Percentiles rank a stretch among this genome's conserved stretches.
Conservation (phyloP, 1,140 invertebrate genomes). For the Bursaphelenchus mucronatus region DNA sequence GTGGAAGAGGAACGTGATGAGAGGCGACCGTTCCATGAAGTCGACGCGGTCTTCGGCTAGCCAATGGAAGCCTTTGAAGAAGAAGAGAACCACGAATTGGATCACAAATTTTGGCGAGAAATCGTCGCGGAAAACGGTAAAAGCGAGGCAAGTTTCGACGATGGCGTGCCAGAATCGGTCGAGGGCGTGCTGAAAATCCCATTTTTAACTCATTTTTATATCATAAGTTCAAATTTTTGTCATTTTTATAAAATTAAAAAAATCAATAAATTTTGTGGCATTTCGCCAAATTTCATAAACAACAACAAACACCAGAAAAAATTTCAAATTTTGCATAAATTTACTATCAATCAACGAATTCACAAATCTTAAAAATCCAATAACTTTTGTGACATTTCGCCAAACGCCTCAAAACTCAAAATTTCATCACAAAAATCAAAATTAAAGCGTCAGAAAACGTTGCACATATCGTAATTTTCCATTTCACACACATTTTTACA, state of each 20-base stretch:
- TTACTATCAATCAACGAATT: too few species aligned
- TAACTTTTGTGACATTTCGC: too few species aligned
- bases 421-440: conserved; percentile 12
- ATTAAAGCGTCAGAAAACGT: conserved; percentile 8
- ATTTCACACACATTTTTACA: conserved; percentile 19
- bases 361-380: too few species aligned
- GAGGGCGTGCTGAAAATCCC: conserved; percentile 79
- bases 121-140: conserved; percentile 97
- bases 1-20: conserved; percentile 92
- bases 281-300: too few species aligned
- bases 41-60: conserved; percentile 95
- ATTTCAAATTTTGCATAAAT: too few species aligned
- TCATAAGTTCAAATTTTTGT: neutral
- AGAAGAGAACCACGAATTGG: conserved; percentile 88
- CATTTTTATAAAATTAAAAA: neutral
- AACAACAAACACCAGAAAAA: too few species aligned
- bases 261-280: neutral
- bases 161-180: conserved; percentile 97
- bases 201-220: neutral
- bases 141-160: conserved; percentile 89
- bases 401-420: neutral
- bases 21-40: conserved; percentile 98
- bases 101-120: conserved; percentile 98
- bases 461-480: too few species aligned
- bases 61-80: conserved; percentile 99